These are phyloP conservation scores for Micromesistius poutassou DNA, from an alignment of 2,797 vertebrate species.

Conservation along the genomic window DNA sequence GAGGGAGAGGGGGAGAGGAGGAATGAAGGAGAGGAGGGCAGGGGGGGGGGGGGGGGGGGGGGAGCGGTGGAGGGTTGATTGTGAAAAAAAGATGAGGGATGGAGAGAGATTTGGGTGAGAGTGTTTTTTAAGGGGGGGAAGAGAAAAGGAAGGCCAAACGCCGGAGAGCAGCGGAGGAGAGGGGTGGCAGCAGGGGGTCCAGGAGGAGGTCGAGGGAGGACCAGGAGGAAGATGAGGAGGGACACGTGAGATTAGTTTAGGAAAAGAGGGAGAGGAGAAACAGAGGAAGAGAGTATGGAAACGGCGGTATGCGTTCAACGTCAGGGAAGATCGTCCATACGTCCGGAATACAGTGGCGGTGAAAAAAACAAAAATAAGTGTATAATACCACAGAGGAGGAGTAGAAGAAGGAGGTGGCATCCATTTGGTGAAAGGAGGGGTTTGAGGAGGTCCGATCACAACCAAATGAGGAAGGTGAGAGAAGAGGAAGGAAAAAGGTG, in stretches of 20 bases:
- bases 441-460: too few relatives aligned
- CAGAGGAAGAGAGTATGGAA: constrained; percentile 13
- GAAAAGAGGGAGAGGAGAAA: constrained; percentile 21
- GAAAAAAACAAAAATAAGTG: neutral
- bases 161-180: neutral
- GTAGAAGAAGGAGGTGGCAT: neutral
- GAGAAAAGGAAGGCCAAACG: neutral
- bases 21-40: neutral
- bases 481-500: constrained; percentile 6
- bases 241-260: constrained; percentile 3
- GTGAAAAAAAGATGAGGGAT: neutral
- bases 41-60: neutral
- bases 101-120: neutral
- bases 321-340: neutral
- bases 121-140: neutral
- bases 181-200: neutral
- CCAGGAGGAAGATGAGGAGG: neutral
- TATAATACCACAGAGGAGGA: neutral
- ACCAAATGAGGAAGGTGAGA: neutral
- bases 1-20: constrained; percentile 14
- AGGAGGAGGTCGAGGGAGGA: neutral
- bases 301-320: constrained; percentile 1
- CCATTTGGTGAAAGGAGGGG: too few relatives aligned
- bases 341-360: neutral
- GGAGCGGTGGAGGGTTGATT: neutral